Percentiles rank a stretch among this genome's conserved stretches.
Evolutionary conservation across 1,140 invertebrate genomes (phyloP).

Genomic region (Calosoma granatense): DNA sequence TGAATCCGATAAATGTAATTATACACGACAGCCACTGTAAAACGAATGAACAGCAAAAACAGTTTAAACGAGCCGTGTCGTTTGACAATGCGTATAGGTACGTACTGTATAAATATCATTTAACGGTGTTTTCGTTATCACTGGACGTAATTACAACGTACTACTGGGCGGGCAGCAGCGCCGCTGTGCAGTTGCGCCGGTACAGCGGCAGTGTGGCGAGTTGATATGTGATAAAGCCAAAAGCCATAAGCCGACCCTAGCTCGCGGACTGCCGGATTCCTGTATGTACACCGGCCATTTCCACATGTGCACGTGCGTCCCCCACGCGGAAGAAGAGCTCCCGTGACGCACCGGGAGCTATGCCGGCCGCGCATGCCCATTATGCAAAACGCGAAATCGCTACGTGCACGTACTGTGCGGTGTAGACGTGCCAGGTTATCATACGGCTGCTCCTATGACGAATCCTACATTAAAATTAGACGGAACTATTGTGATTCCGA

Average conservation of each 20-base stretch:
- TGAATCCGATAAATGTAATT: too few relatives aligned
- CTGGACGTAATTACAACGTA: background rate
- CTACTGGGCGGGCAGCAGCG: background rate
- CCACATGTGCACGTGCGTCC: background rate
- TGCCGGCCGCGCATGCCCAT: background rate
- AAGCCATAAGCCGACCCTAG: background rate
- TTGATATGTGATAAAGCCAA: background rate
- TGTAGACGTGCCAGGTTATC: background rate
- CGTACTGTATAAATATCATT: too few relatives aligned
- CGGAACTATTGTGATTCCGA: too few relatives aligned
- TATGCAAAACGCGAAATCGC: background rate
- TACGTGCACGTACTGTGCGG: background rate
- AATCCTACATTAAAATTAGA: background rate
- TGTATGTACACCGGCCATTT: background rate
- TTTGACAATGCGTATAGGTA: too few relatives aligned
- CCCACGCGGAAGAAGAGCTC: background rate
- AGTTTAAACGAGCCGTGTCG: too few relatives aligned
- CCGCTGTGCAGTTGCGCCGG: background rate
- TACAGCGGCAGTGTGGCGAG: background rate
- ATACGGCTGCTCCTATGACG: too few relatives aligned
- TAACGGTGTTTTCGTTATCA: slow-evolving; percentile 2
- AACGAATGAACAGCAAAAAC: too few relatives aligned
- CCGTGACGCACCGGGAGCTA: background rate
- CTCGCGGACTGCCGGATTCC: slow-evolving; percentile 1
- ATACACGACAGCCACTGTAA: too few relatives aligned